Base-by-base conservation (phyloP, 2,797 vertebrate genomes). In the Eleutherodactylus coqui region DNA sequence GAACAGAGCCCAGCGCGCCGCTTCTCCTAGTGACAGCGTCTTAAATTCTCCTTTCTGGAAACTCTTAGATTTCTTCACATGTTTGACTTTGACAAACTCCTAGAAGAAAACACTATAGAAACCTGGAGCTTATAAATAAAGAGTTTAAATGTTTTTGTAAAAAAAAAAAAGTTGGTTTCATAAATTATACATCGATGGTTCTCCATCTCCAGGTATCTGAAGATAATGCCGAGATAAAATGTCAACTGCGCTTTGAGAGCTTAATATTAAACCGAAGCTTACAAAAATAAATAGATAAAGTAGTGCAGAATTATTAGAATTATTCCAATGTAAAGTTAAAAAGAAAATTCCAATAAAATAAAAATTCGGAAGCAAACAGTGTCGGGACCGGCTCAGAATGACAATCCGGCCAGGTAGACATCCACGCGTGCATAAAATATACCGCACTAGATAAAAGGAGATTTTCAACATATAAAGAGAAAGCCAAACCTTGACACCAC, bases 281-380 rank as follows among this genome's bases (percentile, higher is more conserved):
- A 47, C 41, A 47, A 80, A 80, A 80, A 64, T 62, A 80, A 80
- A 80, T 43, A 80, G 58, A 80, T 80, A 80, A 80, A 80, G 53
- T 80, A 80, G 58, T 32, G 36, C 16, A 14, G 58, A 62, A 67
- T 80, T 64, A 80, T 80, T 41, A 62, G 78, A 64, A 67, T 80
- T 64, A 64, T 80, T 60, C 58, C 41, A 21, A 29, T 41, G 41
- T 32, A 64, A 80, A 80, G 60, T 80, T 24, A 80, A 49, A 73
- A 67, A 64, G 5, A 60, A 80, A 79, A 64, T 80, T 64, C 58
- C 58, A 80, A 80, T 80, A 80, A 80, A 45, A 64, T 64, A 80
- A 45, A 73, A 64, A 64, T 64, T 64, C 78, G 1, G n/a, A 47
- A 80, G 58, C 78, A 80, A 80, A 79, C 53, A 79, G 43, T 55